These are phyloP conservation scores for Lucilia cuprina DNA, from an alignment of 1,140 invertebrate genomes.

Conservation along the genomic window DNA sequence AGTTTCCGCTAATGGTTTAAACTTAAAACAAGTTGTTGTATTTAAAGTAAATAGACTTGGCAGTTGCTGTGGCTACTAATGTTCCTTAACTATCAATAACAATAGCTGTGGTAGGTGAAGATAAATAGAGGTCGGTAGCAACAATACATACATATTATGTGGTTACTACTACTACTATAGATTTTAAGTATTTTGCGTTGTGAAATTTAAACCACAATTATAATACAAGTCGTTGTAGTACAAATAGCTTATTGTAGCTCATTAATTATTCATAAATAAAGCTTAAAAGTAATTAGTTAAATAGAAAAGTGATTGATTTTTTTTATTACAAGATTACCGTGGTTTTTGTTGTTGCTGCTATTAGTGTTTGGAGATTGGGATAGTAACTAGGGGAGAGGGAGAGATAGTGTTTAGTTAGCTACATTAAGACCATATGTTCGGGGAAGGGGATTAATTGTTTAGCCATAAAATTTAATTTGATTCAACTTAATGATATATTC, in stretches of 20 bases:
- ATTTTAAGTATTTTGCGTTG: conserved; percentile 5
- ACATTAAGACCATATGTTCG: background rate
- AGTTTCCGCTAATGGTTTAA: background rate
- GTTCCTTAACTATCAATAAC: too few species aligned
- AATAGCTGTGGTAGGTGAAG: too few species aligned
- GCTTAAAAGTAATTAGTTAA: conserved; percentile 57
- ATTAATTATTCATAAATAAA: conserved; percentile 59
- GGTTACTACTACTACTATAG: background rate
- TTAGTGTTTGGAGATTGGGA: background rate
- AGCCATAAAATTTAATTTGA: too few species aligned
- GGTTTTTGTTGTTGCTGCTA: too few species aligned
- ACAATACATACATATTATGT: background rate
- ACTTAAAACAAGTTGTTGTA: background rate
- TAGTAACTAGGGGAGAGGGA: background rate
- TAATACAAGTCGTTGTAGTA: background rate
- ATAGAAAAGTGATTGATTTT: conserved; percentile 41
- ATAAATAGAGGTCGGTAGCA: too few species aligned
- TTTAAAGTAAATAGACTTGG: too few species aligned
- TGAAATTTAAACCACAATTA: background rate
- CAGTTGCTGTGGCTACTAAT: too few species aligned
- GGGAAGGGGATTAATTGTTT: background rate
- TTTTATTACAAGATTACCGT: background rate
- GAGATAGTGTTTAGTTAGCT: background rate
- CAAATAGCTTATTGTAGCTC: conserved; percentile 41
- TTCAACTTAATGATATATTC: background rate